These are phyloP conservation scores for Calameuta filiformis DNA, from an alignment of 2,888 invertebrate species.

Conservation along the genomic window DNA sequence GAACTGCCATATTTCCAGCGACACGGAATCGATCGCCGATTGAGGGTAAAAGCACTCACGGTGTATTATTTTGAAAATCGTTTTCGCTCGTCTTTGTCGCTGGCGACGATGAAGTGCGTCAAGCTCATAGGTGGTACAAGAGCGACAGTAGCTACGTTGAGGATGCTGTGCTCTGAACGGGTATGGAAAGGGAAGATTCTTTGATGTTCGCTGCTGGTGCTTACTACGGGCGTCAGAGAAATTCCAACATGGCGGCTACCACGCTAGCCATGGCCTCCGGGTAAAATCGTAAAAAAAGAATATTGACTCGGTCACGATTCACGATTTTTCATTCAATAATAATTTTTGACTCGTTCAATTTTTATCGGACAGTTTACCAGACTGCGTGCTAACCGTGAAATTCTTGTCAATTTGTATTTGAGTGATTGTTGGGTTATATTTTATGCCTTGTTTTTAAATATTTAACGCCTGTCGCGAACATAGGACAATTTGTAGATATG, in stretches of 20 bases:
- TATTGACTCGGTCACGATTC: neutral
- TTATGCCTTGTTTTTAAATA: neutral
- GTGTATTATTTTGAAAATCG: conserved; percentile 8
- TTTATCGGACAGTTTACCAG: neutral
- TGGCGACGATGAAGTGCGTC: neutral
- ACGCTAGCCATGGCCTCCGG: conserved; percentile 32
- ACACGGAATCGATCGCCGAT: neutral
- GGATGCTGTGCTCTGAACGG: neutral
- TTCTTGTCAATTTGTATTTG: neutral
- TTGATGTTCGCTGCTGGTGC: conserved; percentile 44
- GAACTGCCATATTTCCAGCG: neutral
- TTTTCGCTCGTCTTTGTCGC: conserved; percentile 13
- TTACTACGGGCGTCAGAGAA: conserved; percentile 39
- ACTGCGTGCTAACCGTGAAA: neutral
- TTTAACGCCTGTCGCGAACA: neutral
- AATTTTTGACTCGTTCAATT: neutral
- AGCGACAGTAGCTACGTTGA: neutral
- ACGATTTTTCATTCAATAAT: neutral
- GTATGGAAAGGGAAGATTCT: conserved; percentile 37
- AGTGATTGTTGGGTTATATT: neutral
- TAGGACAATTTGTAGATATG: neutral
- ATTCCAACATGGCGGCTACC: conserved; percentile 38
- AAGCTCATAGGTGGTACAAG: neutral
- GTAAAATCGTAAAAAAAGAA: conserved; percentile 25
- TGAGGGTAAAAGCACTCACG: neutral